Evolutionary conservation across 2,113 vertebrate genomes (phyloP).

Genomic region (Anser cygnoides): DNA sequence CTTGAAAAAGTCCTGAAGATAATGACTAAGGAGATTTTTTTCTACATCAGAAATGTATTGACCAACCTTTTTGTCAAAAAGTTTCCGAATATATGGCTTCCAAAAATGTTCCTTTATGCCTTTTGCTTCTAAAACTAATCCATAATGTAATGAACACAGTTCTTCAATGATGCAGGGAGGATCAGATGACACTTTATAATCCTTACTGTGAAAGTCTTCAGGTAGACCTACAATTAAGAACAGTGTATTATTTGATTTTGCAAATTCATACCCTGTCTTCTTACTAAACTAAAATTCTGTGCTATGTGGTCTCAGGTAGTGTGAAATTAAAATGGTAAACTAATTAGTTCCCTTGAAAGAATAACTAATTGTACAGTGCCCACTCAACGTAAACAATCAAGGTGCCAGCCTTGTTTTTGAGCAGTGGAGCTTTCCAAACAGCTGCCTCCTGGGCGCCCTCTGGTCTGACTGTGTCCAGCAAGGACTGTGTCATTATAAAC

Average conservation of each 20-base stretch:
- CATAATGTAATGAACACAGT: slow-evolving; percentile 90
- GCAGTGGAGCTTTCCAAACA: neutral
- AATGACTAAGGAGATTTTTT: neutral
- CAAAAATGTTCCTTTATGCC: slow-evolving; percentile 97
- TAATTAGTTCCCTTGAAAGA: neutral
- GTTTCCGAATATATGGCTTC: slow-evolving; percentile 93
- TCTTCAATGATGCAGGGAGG: slow-evolving; percentile 90
- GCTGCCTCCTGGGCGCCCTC: neutral
- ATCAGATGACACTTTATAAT: slow-evolving; percentile 81
- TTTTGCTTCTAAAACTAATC: slow-evolving; percentile 93
- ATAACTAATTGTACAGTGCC: neutral
- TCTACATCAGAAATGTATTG: neutral
- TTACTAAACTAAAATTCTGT: neutral
- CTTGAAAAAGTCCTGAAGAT: neutral
- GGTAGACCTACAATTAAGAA: slow-evolving; percentile 80
- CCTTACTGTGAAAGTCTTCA: slow-evolving; percentile 88
- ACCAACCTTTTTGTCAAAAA: slow-evolving; percentile 92
- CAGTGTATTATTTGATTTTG: neutral
- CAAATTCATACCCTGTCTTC: neutral
- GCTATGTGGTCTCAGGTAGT: neutral
- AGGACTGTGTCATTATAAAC: accelerated
- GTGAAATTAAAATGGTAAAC: neutral
- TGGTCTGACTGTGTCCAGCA: neutral
- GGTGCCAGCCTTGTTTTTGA: neutral
- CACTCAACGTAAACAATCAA: neutral